phyloP scores from a whole-genome alignment of 2,113 vertebrate genomes.

The Sapajus apella region DNA sequence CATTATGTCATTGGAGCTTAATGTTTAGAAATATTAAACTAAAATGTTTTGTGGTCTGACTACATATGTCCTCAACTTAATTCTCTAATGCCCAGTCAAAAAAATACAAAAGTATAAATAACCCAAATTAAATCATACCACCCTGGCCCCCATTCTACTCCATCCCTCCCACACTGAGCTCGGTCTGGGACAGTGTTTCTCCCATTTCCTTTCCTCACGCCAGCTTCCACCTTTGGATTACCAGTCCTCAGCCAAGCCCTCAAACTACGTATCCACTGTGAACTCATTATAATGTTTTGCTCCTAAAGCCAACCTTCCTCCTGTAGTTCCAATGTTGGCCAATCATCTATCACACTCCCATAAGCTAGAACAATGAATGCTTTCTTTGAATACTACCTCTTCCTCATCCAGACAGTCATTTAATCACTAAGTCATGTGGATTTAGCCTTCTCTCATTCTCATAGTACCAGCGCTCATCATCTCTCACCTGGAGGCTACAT shows the following conservation, averaged over 20 bases:
- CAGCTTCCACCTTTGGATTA: background rate
- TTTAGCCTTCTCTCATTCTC: background rate
- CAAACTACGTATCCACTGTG: too few relatives aligned
- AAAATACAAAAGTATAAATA: background rate
- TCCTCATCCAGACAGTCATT: background rate
- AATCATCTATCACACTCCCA: background rate
- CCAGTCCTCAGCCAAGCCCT: background rate
- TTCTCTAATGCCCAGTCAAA: background rate
- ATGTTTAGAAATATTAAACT: background rate
- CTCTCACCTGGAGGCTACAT: background rate
- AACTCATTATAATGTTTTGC: background rate
- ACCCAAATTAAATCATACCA: background rate
- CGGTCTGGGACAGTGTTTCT: background rate
- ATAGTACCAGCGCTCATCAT: background rate
- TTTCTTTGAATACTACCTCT: background rate
- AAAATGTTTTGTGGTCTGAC: background rate
- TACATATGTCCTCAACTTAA: background rate
- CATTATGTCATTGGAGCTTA: background rate
- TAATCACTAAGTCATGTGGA: background rate
- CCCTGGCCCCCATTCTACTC: background rate
- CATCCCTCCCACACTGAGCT: background rate
- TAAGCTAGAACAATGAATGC: background rate
- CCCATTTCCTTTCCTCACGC: background rate
- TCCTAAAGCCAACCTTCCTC: background rate
- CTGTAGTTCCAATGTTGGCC: background rate